A percentile compares a stretch with the other conserved stretches of the same genome.
Evolutionary conservation across 1,140 invertebrate species (phyloP).

Genomic region (Eriocheir sinensis): DNA sequence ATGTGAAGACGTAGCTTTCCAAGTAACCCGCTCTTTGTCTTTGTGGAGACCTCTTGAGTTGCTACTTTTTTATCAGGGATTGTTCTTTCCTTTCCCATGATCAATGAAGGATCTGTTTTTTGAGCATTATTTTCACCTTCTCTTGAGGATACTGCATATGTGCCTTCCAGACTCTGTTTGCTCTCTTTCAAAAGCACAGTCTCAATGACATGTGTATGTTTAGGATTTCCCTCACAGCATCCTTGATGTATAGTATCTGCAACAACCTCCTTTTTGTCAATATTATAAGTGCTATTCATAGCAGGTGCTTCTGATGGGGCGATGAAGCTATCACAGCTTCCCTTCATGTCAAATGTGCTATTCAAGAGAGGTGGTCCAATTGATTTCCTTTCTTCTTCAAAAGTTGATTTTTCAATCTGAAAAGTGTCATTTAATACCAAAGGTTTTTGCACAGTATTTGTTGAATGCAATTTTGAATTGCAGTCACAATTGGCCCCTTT

Average conservation of each 20-base stretch:
- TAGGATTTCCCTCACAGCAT: background rate
- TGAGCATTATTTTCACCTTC: background rate
- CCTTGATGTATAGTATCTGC: background rate
- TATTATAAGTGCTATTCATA: slow-evolving; percentile 61
- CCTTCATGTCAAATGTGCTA: slow-evolving; percentile 25
- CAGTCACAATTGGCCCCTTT: background rate
- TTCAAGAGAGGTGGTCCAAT: slow-evolving; percentile 25
- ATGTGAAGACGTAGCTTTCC: slow-evolving; percentile 54
- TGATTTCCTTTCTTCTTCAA: slow-evolving; percentile 32
- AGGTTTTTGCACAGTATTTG: background rate
- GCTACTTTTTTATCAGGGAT: background rate
- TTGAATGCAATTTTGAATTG: background rate
- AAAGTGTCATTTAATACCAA: slow-evolving; percentile 7
- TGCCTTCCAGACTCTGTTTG: background rate
- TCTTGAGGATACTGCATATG: background rate
- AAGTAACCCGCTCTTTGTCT: slow-evolving; percentile 53
- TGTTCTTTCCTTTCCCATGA: background rate
- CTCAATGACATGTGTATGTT: background rate
- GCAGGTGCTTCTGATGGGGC: background rate
- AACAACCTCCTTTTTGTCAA: slow-evolving; percentile 29
- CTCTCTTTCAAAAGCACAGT: background rate
- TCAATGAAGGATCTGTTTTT: background rate
- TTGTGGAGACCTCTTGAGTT: background rate
- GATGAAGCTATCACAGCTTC: background rate
- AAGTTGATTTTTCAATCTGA: slow-evolving; percentile 1